Percentiles rank a stretch among this genome's conserved stretches.
phyloP scores from a whole-genome alignment of 2,888 invertebrate species.

The Rhagonycha lutea region DNA sequence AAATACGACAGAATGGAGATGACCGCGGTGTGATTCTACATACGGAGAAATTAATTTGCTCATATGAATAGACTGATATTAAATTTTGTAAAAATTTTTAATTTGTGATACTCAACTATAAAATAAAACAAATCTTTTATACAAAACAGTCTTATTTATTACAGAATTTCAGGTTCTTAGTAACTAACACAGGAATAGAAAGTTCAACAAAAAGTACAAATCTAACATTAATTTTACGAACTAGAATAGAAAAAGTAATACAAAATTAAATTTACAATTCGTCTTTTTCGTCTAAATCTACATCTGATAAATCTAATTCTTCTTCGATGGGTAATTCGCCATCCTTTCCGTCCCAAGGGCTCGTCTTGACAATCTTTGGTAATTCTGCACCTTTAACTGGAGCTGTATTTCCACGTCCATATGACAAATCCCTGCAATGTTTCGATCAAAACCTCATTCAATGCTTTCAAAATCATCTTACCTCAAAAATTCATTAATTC shows the following conservation, averaged over 20 bases:
- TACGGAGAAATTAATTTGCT: background rate
- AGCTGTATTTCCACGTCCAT: slow-evolving; percentile 88
- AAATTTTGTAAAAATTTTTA: slow-evolving; percentile 1
- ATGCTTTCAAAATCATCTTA: slow-evolving; percentile 36
- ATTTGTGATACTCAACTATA: slow-evolving; percentile 4
- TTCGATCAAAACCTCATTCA: background rate
- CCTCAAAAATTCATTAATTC: slow-evolving; percentile 93
- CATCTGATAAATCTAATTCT: slow-evolving; percentile 89
- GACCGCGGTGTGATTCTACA: slow-evolving; percentile 48
- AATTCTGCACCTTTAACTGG: slow-evolving; percentile 84
- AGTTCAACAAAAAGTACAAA: slow-evolving; percentile 1
- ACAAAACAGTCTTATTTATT: slow-evolving; percentile 15
- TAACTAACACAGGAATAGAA: slow-evolving; percentile 1
- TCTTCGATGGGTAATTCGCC: slow-evolving; percentile 84
- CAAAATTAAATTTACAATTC: slow-evolving; percentile 62
- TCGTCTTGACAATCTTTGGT: slow-evolving; percentile 68
- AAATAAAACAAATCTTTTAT: slow-evolving; percentile 13
- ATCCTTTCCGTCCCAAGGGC: slow-evolving; percentile 95
- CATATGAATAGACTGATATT: slow-evolving; percentile 8
- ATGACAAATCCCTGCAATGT: slow-evolving; percentile 77
- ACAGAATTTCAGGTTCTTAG: background rate
- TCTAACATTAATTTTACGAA: background rate
- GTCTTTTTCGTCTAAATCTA: slow-evolving; percentile 81
- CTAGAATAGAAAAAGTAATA: background rate
- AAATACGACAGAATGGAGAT: slow-evolving; percentile 63